Evolutionary conservation across 2,113 vertebrate genomes (phyloP).

Genomic region (Hydropotes inermis): DNA sequence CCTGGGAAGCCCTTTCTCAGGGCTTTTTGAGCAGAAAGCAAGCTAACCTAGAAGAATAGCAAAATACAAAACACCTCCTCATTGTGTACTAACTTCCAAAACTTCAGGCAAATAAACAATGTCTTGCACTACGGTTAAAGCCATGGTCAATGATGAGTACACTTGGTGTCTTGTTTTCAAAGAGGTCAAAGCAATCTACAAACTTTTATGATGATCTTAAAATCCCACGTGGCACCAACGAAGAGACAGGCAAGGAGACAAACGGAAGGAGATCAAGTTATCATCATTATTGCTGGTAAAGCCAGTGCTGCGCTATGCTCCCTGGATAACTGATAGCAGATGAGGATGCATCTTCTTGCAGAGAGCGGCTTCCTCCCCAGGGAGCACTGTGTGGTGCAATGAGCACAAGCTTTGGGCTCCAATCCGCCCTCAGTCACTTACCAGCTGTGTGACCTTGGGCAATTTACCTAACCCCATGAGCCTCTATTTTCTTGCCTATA

Average conservation of each 20-base stretch:
- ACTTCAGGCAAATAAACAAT: neutral
- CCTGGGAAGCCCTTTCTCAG: neutral
- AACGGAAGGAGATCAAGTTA: neutral
- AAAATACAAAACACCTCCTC: neutral
- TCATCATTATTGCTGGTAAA: neutral
- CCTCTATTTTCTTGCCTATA: constrained; percentile 4
- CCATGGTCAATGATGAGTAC: neutral
- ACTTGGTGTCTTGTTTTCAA: neutral
- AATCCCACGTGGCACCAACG: neutral
- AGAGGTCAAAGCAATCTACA: neutral
- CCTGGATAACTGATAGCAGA: neutral
- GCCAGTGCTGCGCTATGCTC: neutral
- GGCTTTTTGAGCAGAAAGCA: neutral
- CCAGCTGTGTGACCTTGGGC: neutral
- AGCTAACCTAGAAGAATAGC: neutral
- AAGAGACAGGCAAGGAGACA: neutral
- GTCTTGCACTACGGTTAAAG: neutral
- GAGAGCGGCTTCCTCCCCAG: neutral
- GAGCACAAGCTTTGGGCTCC: neutral
- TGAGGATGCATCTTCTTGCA: neutral
- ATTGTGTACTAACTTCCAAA: neutral
- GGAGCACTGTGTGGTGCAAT: neutral
- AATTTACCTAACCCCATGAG: neutral
- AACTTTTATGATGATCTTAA: neutral
- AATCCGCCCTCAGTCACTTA: neutral